Conservation (phyloP, 2,113 vertebrate species). For the Oophaga pumilio region DNA sequence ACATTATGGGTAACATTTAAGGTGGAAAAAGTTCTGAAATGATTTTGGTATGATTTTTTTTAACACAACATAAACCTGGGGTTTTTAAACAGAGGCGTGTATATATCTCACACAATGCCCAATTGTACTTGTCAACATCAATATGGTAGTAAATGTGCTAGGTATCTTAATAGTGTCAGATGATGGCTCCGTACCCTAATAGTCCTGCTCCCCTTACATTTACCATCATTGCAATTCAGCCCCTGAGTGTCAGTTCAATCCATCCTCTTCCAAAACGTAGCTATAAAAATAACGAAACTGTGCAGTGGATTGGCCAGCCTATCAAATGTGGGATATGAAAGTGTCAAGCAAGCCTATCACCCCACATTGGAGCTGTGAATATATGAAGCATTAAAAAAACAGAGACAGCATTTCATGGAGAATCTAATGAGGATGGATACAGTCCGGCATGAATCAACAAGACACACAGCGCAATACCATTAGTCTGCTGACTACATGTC, state of each 20-base stretch:
- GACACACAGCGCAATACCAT: constrained; percentile 58
- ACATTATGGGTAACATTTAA: too few species aligned
- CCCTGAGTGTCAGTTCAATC: constrained; percentile 45
- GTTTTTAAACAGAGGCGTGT: too few species aligned
- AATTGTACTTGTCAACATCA: background rate
- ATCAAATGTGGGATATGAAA: constrained; percentile 58
- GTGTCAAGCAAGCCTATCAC: constrained; percentile 56
- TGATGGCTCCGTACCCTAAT: constrained; percentile 23
- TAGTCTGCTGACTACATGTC: constrained; percentile 59
- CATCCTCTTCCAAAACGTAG: constrained; percentile 49
- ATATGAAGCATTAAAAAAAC: constrained; percentile 59
- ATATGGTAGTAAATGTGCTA: background rate
- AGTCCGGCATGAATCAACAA: constrained; percentile 59
- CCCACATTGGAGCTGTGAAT: constrained; percentile 56
- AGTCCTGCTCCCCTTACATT: background rate
- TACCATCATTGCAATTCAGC: constrained; percentile 30
- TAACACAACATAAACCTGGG: too few species aligned
- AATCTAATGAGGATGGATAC: constrained; percentile 59
- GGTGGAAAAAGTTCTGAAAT: too few species aligned
- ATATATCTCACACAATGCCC: background rate
- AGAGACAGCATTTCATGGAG: constrained; percentile 58
- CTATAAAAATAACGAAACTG: constrained; percentile 55
- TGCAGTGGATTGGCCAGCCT: constrained; percentile 51
- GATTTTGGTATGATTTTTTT: too few species aligned
- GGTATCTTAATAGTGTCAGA: background rate